These are phyloP conservation scores for Myiothlypis chrysogaster DNA, from an alignment of 2,797 vertebrate species.

Conservation along the genomic window DNA sequence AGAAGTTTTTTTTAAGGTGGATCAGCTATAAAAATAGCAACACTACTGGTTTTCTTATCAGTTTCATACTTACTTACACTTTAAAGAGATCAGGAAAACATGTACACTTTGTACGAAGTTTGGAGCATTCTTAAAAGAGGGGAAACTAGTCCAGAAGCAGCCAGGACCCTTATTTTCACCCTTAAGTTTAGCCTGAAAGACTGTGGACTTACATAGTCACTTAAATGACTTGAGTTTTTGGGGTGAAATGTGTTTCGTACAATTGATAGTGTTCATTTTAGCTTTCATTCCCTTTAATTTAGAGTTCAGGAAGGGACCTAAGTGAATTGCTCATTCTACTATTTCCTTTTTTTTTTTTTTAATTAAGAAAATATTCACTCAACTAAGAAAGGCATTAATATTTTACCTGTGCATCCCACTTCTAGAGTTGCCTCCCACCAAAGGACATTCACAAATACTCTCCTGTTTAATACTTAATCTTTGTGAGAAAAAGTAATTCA, in stretches of 20 bases:
- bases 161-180: neutral
- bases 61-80: neutral
- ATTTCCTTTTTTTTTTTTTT: neutral
- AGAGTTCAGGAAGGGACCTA: neutral
- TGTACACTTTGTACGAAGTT: neutral
- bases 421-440: neutral
- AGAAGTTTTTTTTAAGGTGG: neutral
- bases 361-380: neutral
- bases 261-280: neutral
- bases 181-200: neutral
- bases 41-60: neutral
- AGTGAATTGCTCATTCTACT: neutral
- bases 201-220: neutral
- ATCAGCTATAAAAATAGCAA: neutral
- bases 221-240: neutral
- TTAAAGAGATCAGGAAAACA: neutral
- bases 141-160: neutral
- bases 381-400: neutral
- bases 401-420: neutral
- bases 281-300: neutral
- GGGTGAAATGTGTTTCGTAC: neutral
- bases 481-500: slow-evolving; percentile 12
- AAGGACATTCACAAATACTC: neutral
- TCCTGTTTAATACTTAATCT: neutral
- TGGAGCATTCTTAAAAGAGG: neutral